Base-by-base conservation (phyloP, 2,113 vertebrate species). In the Leptobrachium ailaonicum region DNA sequence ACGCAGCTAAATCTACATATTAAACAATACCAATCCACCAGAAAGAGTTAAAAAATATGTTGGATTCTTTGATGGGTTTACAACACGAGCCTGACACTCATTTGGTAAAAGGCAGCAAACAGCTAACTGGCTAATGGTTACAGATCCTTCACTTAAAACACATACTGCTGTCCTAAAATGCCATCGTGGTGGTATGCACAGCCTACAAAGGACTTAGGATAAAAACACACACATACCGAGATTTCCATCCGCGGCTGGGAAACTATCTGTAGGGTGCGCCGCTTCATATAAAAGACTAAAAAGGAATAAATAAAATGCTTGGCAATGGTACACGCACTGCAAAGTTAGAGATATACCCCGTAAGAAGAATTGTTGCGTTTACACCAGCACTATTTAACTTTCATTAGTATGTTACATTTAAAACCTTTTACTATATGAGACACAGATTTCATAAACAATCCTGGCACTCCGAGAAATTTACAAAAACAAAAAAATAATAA, bases 1-100 rank as follows among this genome's bases (percentile, higher is more conserved):
- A 78, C 56, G 44, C 47, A 66, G 10, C 14, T 8, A 47, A 41
- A 41, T 45, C 10, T 70, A 67, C 13, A 77, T 56, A 41, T 47
- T 50, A 41, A 66, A 75, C 10, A 43, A 20, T 64, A 64, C 5
- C 32, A 53, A 41, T 53, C 63, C 53, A 76, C 54, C 64, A 68
- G 64, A 2, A 76, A 64, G 10, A n/a, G 44, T 73, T 60, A 41
- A 41, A 42, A 4, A 41, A 54, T 8, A 54, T 2, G 11, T 54
- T 54, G 50, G 6, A 6, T 32, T 54, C 12, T 8, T 6, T 54
- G 50, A 54, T 2, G 50, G 50, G 50, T 11, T 32, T 32, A 32
- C 4, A 62, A 14, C 1, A 62, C 4, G 14, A 4, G 60, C 14
- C 5, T 62, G 60, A n/a, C 1, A 2, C 8, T 12, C 13, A 4